Base-by-base conservation (phyloP, 2,888 invertebrate genomes). In the Desoria tigrina region DNA sequence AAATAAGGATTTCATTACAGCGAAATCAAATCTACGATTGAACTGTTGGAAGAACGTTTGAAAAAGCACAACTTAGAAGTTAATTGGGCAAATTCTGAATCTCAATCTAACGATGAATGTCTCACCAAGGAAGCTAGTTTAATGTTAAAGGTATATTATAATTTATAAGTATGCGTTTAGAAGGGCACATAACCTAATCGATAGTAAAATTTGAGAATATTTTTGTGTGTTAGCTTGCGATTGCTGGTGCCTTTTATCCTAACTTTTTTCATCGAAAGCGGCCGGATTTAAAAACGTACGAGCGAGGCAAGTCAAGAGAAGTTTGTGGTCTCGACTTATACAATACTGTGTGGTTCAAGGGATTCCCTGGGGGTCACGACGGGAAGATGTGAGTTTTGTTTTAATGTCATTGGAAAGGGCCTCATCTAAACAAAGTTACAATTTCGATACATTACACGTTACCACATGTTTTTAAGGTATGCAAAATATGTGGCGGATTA, bases 241-340 rank as follows among this genome's bases (percentile, higher is more conserved):
- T 92, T 45, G 88, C 89, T 66, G 93, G 91, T 1, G 94, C 95
- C 0, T 94, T 94, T 80, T 97, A 94, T 82, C 97, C 97, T 0
- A 88, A 95, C 80, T 96, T 90, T 80, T 96, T 92, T 81, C 81
- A 88, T 27, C 84, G 86, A 42, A 78, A 81, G 14, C 78, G 81
- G 16, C 78, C 79, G 37, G 82, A 84, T 1, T 84, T 84, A 59
- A 83, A 84, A 62, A 79, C 82, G 0, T 84, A 86, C 67, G 90
- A 92, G 78, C 82, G 85, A 0, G 85, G 86, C 27, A 86, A 89
- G 0, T 85, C 87, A 2, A 87, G 86, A 74, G 78, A 79, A 0
- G 81, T 94, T 0, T 85, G 85, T 24, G 92, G 92, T 0, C 82
- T 86, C 39, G 88, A 94, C 81, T 92, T 92, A 0, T 85, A 85